Evolutionary conservation across 2,113 vertebrate genomes (phyloP).

Genomic region (Thunnus thynnus): DNA sequence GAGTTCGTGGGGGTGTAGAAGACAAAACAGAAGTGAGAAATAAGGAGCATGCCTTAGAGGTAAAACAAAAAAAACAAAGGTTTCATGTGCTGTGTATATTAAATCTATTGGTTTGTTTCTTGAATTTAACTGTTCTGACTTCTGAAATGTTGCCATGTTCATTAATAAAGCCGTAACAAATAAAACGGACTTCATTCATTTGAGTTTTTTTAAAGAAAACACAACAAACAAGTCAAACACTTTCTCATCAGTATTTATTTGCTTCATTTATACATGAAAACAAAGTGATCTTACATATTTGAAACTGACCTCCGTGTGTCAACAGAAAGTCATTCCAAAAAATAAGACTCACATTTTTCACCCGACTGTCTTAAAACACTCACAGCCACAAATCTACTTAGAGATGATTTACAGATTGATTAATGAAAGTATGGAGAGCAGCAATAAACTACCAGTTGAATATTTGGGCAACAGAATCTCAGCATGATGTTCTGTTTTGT

Average conservation of each 20-base stretch:
- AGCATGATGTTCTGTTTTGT: too few relatives aligned
- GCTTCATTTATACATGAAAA: background rate
- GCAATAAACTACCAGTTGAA: too few relatives aligned
- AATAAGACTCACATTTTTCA: too few relatives aligned
- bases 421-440: too few relatives aligned
- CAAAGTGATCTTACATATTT: background rate
- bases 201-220: background rate
- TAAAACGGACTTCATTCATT: background rate
- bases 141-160: constrained; percentile 81
- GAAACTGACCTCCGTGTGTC: background rate
- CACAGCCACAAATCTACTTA: too few relatives aligned
- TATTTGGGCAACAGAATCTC: too few relatives aligned
- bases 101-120: constrained; percentile 66
- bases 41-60: constrained; percentile 94
- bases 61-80: constrained; percentile 74
- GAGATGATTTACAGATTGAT: too few relatives aligned
- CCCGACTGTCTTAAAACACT: too few relatives aligned
- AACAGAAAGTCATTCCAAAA: background rate
- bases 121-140: constrained; percentile 66
- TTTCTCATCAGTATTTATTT: constrained; percentile 13
- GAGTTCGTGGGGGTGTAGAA: constrained; percentile 92
- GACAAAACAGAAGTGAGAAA: constrained; percentile 81
- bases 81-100: constrained; percentile 79
- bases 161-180: constrained; percentile 85
- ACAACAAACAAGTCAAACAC: background rate